Evolutionary conservation across 2,113 vertebrate genomes (phyloP).

Genomic region (Salvelinus sp.): DNA sequence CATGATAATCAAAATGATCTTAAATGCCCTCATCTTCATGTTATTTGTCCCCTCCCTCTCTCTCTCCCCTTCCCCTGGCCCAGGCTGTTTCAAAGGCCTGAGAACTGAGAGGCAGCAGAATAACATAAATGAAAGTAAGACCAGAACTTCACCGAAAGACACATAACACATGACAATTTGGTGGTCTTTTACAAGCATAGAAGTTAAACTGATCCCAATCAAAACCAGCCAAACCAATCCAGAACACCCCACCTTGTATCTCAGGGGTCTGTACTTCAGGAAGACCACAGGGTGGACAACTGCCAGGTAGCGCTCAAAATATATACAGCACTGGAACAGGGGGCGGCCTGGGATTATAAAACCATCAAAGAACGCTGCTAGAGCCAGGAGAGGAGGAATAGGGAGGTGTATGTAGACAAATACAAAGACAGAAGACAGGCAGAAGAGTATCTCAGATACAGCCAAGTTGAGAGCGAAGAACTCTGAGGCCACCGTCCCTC

Average conservation of each 20-base stretch:
- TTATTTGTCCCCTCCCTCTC: too few relatives aligned
- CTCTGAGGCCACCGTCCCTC: neutral
- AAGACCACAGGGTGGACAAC: slow-evolving; percentile 20
- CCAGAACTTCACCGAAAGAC: too few relatives aligned
- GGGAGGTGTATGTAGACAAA: too few relatives aligned
- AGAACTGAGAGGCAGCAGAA: slow-evolving; percentile 11
- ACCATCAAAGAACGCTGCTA: neutral
- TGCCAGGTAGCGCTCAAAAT: slow-evolving; percentile 23
- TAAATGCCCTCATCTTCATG: too few relatives aligned
- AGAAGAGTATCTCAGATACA: neutral
- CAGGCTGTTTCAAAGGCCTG: neutral
- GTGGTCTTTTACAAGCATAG: too few relatives aligned
- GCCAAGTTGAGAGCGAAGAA: slow-evolving; percentile 8
- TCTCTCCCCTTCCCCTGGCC: neutral
- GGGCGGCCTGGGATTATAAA: neutral
- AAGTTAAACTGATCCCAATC: too few relatives aligned
- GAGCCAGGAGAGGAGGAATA: too few relatives aligned
- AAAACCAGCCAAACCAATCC: too few relatives aligned
- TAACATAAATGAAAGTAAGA: neutral
- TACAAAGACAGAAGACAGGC: neutral
- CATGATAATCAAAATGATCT: too few relatives aligned
- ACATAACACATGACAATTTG: too few relatives aligned
- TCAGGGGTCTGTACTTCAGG: neutral
- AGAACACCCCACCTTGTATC: too few relatives aligned
- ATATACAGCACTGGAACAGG: slow-evolving; percentile 15